Evolutionary conservation across 2,797 vertebrate species (phyloP).

Genomic region (Chrysolophus pictus): DNA sequence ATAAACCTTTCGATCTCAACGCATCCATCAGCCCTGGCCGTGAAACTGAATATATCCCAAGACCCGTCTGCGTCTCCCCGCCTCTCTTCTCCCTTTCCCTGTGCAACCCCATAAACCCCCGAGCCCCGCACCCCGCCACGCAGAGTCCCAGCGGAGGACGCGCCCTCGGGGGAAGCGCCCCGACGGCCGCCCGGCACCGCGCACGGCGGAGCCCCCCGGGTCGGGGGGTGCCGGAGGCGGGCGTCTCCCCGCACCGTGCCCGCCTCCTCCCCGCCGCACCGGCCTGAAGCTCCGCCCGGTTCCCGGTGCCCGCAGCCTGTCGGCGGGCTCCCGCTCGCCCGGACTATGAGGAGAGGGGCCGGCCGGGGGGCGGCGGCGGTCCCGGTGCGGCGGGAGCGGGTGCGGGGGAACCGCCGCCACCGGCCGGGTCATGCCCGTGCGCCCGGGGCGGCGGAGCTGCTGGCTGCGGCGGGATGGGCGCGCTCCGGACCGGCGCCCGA

Average conservation of each 20-base stretch:
- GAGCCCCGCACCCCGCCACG: not conserved
- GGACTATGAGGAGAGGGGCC: slow-evolving; percentile 19
- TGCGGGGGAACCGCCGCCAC: not conserved
- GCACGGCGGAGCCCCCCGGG: not conserved
- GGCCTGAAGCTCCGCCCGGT: slow-evolving; percentile 63
- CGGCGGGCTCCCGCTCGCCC: not conserved
- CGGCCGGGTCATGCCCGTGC: slow-evolving; percentile 54
- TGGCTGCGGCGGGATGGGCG: slow-evolving; percentile 66
- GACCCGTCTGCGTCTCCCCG: not conserved
- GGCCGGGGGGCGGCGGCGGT: not conserved
- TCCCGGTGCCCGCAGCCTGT: slow-evolving; percentile 36
- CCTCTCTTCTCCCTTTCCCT: not conserved
- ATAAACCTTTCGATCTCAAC: not conserved
- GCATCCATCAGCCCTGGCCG: not conserved
- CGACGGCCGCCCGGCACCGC: not conserved
- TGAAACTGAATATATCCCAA: too few relatives aligned
- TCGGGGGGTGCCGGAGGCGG: not conserved
- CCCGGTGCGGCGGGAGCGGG: not conserved
- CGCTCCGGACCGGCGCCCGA: slow-evolving; percentile 57
- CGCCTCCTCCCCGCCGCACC: slow-evolving; percentile 56
- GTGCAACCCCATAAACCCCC: too few relatives aligned
- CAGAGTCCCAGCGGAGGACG: not conserved
- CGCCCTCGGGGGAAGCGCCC: not conserved
- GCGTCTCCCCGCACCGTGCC: slow-evolving; percentile 29
- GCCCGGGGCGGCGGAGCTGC: slow-evolving; percentile 50